Evolutionary conservation across 2,797 vertebrate genomes (phyloP).

Genomic region (Argyrosomus regius): DNA sequence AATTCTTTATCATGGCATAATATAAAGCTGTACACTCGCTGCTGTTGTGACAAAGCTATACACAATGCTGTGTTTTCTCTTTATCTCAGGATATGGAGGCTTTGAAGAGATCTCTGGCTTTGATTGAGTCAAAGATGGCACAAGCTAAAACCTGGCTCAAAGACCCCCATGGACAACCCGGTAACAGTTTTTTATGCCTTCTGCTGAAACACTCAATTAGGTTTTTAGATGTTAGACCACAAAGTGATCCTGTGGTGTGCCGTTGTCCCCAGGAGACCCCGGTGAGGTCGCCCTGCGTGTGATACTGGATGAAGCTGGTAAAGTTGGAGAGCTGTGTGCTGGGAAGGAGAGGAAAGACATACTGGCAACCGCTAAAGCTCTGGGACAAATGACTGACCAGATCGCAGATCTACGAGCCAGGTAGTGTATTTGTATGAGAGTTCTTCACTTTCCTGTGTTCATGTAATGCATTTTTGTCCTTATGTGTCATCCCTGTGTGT

Average conservation of each 20-base stretch:
- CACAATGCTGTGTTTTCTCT: conserved; percentile 53
- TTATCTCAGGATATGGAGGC: conserved; percentile 93
- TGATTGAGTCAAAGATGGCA: conserved; percentile 96
- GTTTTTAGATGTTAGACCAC: background rate
- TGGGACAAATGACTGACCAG: conserved; percentile 97
- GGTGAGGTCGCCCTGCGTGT: conserved; percentile 94
- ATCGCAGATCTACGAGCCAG: conserved; percentile 93
- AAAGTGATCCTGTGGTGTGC: conserved; percentile 1
- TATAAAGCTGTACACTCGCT: background rate
- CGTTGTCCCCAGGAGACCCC: conserved; percentile 86
- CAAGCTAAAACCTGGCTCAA: conserved; percentile 97
- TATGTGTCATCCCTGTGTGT: conserved; percentile 35
- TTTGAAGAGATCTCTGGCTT: conserved; percentile 94
- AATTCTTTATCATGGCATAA: background rate
- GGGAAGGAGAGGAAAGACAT: conserved; percentile 97
- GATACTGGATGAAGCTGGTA: conserved; percentile 96
- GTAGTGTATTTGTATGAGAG: conserved; percentile 73
- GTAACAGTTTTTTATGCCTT: conserved; percentile 75
- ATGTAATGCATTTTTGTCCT: conserved; percentile 1
- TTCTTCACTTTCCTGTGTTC: background rate
- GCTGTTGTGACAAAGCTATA: conserved; percentile 21
- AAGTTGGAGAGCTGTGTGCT: conserved; percentile 96
- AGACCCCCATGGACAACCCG: conserved; percentile 93
- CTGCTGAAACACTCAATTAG: conserved; percentile 4
- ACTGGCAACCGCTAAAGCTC: conserved; percentile 91